Evolutionary conservation across 2,113 vertebrate genomes (phyloP).

Genomic region (Saimiri boliviensis): DNA sequence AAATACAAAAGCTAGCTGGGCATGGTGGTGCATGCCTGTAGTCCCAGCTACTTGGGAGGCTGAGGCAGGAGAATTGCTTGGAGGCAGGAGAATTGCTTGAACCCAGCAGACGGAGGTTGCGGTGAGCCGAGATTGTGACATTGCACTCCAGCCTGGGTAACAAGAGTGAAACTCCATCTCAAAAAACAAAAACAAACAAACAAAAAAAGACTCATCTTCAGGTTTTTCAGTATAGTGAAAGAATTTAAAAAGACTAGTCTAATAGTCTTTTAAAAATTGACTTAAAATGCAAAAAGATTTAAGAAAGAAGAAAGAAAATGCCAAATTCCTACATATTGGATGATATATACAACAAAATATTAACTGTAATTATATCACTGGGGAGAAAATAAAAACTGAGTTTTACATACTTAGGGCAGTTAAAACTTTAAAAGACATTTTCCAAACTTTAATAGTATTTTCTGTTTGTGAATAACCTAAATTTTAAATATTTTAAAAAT

Average conservation of each 20-base stretch:
- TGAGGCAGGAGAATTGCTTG: too few species aligned
- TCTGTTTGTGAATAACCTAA: background rate
- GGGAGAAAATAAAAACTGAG: background rate
- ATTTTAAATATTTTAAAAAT: slow-evolving; percentile 10
- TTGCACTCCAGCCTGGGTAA: too few species aligned
- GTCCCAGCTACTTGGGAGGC: too few species aligned
- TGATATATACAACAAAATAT: background rate
- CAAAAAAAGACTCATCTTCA: background rate
- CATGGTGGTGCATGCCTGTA: too few species aligned
- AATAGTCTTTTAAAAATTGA: background rate
- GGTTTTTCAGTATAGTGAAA: background rate
- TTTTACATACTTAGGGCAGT: background rate
- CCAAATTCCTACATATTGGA: background rate
- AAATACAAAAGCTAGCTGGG: too few species aligned
- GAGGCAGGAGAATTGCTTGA: too few species aligned
- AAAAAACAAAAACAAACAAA: background rate
- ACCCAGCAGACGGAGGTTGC: too few species aligned
- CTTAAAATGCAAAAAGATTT: background rate
- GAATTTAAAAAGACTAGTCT: background rate
- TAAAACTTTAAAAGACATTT: slow-evolving; percentile 2
- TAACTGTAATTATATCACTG: background rate
- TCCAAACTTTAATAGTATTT: background rate
- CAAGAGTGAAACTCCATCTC: too few species aligned
- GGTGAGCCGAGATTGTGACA: too few species aligned
- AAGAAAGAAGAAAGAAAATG: background rate